Evolutionary conservation across 2,888 invertebrate species (phyloP).

Genomic region (Thalpophila matura): DNA sequence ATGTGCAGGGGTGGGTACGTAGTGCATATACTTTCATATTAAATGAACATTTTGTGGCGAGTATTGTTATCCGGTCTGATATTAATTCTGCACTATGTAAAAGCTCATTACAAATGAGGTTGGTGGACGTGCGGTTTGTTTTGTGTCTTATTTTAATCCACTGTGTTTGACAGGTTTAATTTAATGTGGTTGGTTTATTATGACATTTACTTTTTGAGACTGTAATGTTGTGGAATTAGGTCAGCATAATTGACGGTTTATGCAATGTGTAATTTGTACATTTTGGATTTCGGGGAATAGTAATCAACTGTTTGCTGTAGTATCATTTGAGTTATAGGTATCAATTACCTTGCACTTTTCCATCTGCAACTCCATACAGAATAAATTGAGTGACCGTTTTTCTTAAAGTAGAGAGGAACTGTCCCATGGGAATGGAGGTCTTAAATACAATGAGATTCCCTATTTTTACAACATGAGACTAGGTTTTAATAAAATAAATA

Average conservation of each 20-base stretch:
- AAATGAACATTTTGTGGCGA: slow-evolving; percentile 67
- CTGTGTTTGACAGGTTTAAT: slow-evolving; percentile 73
- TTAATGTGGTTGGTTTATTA: slow-evolving; percentile 64
- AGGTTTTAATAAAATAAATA: slow-evolving; percentile 5
- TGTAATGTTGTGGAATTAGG: slow-evolving; percentile 18
- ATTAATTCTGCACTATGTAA: slow-evolving; percentile 69
- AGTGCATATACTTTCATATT: slow-evolving; percentile 62
- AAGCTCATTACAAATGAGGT: slow-evolving; percentile 78
- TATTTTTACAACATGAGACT: too few relatives aligned
- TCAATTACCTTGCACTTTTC: too few relatives aligned
- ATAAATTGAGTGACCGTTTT: too few relatives aligned
- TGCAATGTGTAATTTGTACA: background rate
- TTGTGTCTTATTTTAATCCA: slow-evolving; percentile 72
- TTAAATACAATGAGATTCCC: too few relatives aligned
- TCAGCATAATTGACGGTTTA: slow-evolving; percentile 6
- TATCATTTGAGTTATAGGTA: too few relatives aligned
- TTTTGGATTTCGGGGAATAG: background rate
- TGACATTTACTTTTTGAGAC: slow-evolving; percentile 26
- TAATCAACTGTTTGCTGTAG: background rate
- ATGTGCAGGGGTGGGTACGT: slow-evolving; percentile 6
- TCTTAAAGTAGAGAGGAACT: too few relatives aligned
- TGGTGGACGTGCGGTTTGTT: slow-evolving; percentile 68
- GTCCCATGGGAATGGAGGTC: too few relatives aligned
- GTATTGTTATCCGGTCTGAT: slow-evolving; percentile 67
- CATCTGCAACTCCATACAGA: too few relatives aligned